Conservation (phyloP, 2,797 vertebrate species). For the Arrhamphus sclerolepis region DNA sequence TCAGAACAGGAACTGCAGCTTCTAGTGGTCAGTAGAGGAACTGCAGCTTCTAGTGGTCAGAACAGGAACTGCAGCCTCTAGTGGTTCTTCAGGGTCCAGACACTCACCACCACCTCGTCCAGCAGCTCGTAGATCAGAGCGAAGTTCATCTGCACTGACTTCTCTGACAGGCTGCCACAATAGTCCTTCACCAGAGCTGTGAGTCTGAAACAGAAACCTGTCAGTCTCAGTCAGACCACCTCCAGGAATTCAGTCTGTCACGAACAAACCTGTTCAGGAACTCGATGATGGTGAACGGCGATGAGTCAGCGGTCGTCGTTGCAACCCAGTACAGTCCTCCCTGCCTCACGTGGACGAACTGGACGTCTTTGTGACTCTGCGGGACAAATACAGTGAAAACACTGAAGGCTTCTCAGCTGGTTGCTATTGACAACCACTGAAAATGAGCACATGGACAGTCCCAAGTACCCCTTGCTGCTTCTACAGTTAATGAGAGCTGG, state of each 20-base stretch:
- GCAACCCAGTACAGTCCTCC: slow-evolving; percentile 89
- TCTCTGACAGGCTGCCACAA: slow-evolving; percentile 87
- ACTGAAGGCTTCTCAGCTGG: too few relatives aligned
- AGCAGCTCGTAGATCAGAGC: slow-evolving; percentile 90
- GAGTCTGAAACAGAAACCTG: slow-evolving; percentile 72
- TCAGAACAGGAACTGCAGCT: too few relatives aligned
- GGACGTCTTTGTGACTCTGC: slow-evolving; percentile 82
- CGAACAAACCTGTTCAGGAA: slow-evolving; percentile 85
- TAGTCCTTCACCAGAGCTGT: slow-evolving; percentile 86
- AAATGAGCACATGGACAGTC: too few relatives aligned
- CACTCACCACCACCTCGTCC: slow-evolving; percentile 88
- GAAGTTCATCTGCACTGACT: slow-evolving; percentile 86
- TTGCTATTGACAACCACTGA: too few relatives aligned
- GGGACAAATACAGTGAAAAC: not conserved
- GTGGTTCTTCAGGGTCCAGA: not conserved
- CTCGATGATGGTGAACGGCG: slow-evolving; percentile 87
- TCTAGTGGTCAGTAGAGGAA: too few relatives aligned
- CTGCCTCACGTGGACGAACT: slow-evolving; percentile 87
- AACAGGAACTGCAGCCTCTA: too few relatives aligned
- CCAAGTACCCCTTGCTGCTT: too few relatives aligned
- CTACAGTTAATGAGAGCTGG: too few relatives aligned
- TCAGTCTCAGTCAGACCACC: not conserved
- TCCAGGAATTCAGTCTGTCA: not conserved
- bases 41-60: too few relatives aligned
- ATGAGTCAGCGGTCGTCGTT: slow-evolving; percentile 75